Base-by-base conservation (phyloP, 2,113 vertebrate species). In the Gymnogyps californianus region DNA sequence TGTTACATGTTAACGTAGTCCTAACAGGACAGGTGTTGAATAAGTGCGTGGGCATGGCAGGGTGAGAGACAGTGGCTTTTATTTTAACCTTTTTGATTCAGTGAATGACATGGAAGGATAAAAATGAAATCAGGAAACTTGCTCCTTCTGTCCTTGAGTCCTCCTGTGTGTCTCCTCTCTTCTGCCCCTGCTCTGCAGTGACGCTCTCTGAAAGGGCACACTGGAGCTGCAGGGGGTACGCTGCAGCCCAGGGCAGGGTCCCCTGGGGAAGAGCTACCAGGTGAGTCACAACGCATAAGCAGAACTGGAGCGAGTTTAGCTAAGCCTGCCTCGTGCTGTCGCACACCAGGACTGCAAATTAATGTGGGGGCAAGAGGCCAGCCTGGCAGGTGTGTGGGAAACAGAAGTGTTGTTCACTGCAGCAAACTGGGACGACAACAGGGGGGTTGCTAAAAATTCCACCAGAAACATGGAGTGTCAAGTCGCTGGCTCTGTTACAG, bases 401-500 rank as follows among this genome's bases (percentile, higher is more conserved):
- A 54, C 44, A 22, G 65, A 65, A 80, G 31, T 72, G 44, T 69
- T 47, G 28, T 44, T 74, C 28, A 6, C 38, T 20, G 26, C 22
- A 44, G 38, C 34, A 61, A 77, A 74, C 25, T 40, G 58, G 65
- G 65, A 91, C 0, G 3, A 4, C 24, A 72, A 11, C 2, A 6
- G 17, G 16, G 18, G 24, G 14, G 10, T 42, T 71, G 36, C 18
- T 75, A 19, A 78, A 90, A 84, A 61, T 77, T 58, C 44, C 24
- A 7, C 20, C 58, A 69, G 32, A 71, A 46, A 38, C 9, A 20
- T 0, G 6, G 28, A 72, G 18, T 12, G 26, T 52, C 61, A 66
- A 24, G 71, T 0, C 0, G 28, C 40, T 67, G 0, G 28, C 40
- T 67, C 22, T 2, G 0, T 74, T 78, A 36, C 32, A 66, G 22